Evolutionary conservation across 2,888 invertebrate species (phyloP), one percentile per base, ranked within the genome.

Genomic region (Copidosoma aretas): DNA sequence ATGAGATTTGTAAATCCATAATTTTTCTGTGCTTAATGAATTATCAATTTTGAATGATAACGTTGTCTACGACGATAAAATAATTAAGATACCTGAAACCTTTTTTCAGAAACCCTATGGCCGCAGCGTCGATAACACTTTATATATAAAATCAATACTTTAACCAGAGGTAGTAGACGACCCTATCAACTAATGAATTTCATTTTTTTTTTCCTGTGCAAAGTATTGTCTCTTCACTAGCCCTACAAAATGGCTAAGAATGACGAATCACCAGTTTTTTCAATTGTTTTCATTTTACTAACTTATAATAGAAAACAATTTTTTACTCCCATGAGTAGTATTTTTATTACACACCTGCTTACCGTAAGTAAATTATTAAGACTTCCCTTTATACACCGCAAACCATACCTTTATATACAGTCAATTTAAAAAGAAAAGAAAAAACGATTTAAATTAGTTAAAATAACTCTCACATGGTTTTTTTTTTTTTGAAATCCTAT

Each of bases 61-160:
- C 49, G 57, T 52, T 58, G 43, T 64, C 58, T 67, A 63, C 58
- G 51, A 53, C 1, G 49, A 43, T 10, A 25, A 64, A 58, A 46
- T 65, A 56, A 60, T 71, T 62, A 67, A 63, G 54, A 64, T 58
- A 52, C 59, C 60, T 64, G 67, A 65, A 67, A 56, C 46, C 64
- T 68, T 71, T 68, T 68, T 71, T 68, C 71, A 71, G 67, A 65
- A 32, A 62, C 8, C 68, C 63, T 53, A 67, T 60, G 71, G 71
- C 64, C 62, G 62, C 57, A 51, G 43, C 67, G 41, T 65, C 64
- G 65, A 71, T 32, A 32, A 32, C 32, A 32, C 32, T 32, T 5
- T 32, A 58, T 32, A 60, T 68, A 60, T 25, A 66, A 60, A 67
- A 63, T 58, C 62, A 64, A 68, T 62, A 58, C 59, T 57, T 41